Conservation (phyloP, 2,797 vertebrate species). For the Gymnoscopelus braueri region DNA sequence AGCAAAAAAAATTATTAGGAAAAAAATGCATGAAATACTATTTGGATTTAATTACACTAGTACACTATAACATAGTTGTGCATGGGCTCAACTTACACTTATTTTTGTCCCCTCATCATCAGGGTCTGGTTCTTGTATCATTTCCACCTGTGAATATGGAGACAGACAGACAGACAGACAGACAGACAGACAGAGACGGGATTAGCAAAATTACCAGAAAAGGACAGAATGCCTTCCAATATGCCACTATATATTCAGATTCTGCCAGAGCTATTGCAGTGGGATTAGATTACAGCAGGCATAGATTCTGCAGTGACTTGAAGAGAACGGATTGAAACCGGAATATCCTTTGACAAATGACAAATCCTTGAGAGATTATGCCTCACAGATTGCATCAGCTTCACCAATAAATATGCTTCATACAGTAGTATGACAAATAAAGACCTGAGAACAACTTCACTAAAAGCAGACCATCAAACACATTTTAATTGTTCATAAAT, state of each 20-base stretch:
- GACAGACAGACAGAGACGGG: neutral
- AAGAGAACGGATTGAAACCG: slow-evolving; percentile 21
- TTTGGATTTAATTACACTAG: too few species aligned
- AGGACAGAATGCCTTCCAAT: slow-evolving; percentile 25
- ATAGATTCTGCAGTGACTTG: slow-evolving; percentile 3
- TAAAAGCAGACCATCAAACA: neutral
- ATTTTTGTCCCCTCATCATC: slow-evolving; percentile 96
- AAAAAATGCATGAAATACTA: too few species aligned
- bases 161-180: slow-evolving; percentile 40
- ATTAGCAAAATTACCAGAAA: slow-evolving; percentile 34
- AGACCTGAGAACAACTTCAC: too few species aligned
- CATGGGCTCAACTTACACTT: slow-evolving; percentile 84
- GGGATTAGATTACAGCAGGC: slow-evolving; percentile 36
- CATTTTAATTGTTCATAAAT: too few species aligned
- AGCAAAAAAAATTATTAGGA: too few species aligned
- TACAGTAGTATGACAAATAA: too few species aligned
- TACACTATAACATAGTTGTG: too few species aligned
- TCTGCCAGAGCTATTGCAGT: slow-evolving; percentile 46
- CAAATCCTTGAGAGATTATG: slow-evolving; percentile 30
- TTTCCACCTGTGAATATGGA: slow-evolving; percentile 83
- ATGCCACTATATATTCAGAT: slow-evolving; percentile 53
- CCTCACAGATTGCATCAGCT: too few species aligned
- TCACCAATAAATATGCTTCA: too few species aligned
- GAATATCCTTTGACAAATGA: slow-evolving; percentile 31
- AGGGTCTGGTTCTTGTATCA: slow-evolving; percentile 87